Evolutionary conservation across 2,113 vertebrate genomes (phyloP).

Genomic region (Butorides virescens): DNA sequence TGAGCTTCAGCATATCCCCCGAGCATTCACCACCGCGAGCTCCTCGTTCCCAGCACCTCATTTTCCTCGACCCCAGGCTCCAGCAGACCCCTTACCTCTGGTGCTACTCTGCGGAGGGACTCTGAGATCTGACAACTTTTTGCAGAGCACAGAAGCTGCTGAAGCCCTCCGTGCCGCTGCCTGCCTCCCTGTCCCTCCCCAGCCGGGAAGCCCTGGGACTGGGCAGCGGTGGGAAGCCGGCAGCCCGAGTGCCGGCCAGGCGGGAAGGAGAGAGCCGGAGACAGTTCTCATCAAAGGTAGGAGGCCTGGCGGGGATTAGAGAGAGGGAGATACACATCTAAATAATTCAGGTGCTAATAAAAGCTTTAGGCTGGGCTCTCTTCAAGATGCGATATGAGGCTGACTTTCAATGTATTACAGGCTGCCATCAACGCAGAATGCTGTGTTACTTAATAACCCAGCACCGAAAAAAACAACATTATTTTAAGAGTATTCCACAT

Average conservation of each 20-base stretch:
- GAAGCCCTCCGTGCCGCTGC: background rate
- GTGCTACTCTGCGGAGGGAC: background rate
- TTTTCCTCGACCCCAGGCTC: background rate
- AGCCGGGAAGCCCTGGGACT: background rate
- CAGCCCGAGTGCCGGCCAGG: background rate
- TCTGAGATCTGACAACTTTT: slow-evolving; percentile 20
- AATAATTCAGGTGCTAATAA: slow-evolving; percentile 37
- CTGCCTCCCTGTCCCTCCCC: background rate
- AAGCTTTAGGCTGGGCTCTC: background rate
- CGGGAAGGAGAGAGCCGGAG: background rate
- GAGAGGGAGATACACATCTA: background rate
- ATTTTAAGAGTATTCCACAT: background rate
- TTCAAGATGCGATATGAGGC: background rate
- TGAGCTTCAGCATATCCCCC: background rate
- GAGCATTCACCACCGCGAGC: accelerated
- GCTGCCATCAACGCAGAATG: background rate
- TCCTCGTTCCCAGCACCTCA: background rate
- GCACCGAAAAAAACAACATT: background rate
- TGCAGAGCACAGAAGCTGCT: background rate
- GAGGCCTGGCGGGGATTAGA: slow-evolving; percentile 10
- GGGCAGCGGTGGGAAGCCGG: background rate
- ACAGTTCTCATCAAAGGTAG: slow-evolving; percentile 17
- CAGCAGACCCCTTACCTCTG: slow-evolving; percentile 42
- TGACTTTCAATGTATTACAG: background rate
- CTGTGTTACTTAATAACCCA: background rate